Evolutionary conservation across 2,888 invertebrate genomes (phyloP).

Genomic region (Caenorhabditis macrosperma): DNA sequence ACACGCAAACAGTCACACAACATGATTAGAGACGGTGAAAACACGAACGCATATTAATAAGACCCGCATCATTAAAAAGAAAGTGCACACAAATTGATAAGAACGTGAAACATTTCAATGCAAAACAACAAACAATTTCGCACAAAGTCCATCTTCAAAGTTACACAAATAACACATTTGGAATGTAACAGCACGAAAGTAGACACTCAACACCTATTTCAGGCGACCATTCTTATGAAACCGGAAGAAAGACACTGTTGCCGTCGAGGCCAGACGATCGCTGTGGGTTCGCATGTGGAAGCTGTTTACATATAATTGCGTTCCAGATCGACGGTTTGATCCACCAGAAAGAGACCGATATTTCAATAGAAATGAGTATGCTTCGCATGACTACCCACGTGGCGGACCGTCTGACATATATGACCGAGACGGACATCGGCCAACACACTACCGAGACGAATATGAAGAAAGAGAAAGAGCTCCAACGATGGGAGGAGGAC

Average conservation of each 20-base stretch:
- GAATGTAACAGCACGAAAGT: background rate
- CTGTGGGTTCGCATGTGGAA: constrained; percentile 7
- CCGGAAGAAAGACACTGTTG: constrained; percentile 31
- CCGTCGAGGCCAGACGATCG: constrained; percentile 36
- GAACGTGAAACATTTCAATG: constrained; percentile 8
- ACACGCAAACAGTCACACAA: constrained; percentile 54
- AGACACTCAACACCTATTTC: constrained; percentile 10
- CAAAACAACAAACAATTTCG: constrained; percentile 36
- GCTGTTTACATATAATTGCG: background rate
- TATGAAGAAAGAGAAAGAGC: constrained; percentile 23
- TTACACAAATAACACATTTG: constrained; percentile 20
- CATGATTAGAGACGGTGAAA: constrained; percentile 17
- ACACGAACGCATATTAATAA: constrained; percentile 20
- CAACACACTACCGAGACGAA: constrained; percentile 6
- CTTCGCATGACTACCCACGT: constrained; percentile 10
- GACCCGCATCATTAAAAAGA: background rate
- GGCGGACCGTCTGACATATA: constrained; percentile 24
- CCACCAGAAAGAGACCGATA: background rate
- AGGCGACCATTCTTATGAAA: constrained; percentile 21
- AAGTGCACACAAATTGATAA: background rate
- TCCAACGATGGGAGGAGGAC: constrained; percentile 27
- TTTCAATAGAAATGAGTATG: too few relatives aligned
- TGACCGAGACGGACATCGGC: constrained; percentile 18
- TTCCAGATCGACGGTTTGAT: constrained; percentile 17
- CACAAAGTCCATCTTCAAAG: constrained; percentile 14